Base-by-base conservation (phyloP, 2,797 vertebrate genomes). In the Syngnathus rostellatus region DNA sequence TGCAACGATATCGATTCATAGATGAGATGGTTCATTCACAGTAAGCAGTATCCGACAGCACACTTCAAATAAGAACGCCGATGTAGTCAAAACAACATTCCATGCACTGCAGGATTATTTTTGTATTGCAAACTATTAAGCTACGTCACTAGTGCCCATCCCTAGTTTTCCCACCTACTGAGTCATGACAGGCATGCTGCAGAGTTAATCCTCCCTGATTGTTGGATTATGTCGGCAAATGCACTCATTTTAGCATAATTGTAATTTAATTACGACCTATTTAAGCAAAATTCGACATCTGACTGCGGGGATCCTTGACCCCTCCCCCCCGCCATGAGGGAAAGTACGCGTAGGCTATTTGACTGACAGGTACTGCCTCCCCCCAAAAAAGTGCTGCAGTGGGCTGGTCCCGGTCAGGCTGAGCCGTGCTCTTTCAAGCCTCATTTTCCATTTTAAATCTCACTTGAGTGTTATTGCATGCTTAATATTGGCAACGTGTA, bases 321-420 rank as follows among this genome's bases (percentile, higher is more conserved):
- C 40, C 60, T 16, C 12, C n/a, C 60, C 6, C 10, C 14, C 25
- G 23, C 31, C 31, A 31, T 31, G 11, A 12, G 31, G 16, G 25
- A 31, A 31, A 31, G 23, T 60, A 17, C 17, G 8, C 37, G 31
- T 5, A n/a, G 25, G 62, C 19, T 53, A 7, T 21, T 51, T 51
- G 48, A 64, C 12, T 19, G 37, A 65, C 64, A 54, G 1, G 21
- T 57, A 3, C 25, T 31, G 38, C 6, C 63, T 19, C 39, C 45
- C 41, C 75, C 73, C 40, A 68, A 48, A 75, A 84, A 83, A 86
- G 72, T 86, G 70, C 89, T 88, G 89, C 89, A 89, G 83, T 88
- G 87, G 89, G 89, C 77, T 90, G 86, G 84, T 91, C 88, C 87
- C 80, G 74, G 58, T 76, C 43, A 70, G 73, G 72, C 77, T 8